Evolutionary conservation across 2,888 invertebrate species (phyloP), one percentile per base, ranked within the genome.

Genomic region (Heterodera filipjevi): DNA sequence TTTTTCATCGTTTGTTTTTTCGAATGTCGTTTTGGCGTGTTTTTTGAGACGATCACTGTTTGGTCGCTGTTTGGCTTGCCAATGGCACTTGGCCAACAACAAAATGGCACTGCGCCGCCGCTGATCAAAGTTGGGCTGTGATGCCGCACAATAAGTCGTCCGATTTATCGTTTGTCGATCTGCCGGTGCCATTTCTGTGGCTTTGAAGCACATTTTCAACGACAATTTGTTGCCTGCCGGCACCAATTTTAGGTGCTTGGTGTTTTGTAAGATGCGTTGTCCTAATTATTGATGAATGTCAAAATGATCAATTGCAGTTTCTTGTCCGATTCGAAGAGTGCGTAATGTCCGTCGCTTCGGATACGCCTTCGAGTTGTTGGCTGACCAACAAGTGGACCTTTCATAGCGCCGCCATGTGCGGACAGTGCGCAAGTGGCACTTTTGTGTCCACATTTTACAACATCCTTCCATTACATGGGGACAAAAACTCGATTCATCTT

Each of bases 61-160:
- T 59, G 19, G 5, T 59, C 27, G 59, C 27, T 59, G 5, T 59
- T 59, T n/a, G 27, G 8, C 27, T 59, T 59, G 0, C 59, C 10
- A 59, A 59, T n/a, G 10, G 27, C 27, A 59, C 2, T 59, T n/a
- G 59, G 59, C 59, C 59, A 59, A 59, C 59, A 59, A 12, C 59
- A 59, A 59, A 59, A 59, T 30, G 71, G 32, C 8, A 39, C 59
- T 10, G 59, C 49, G 49, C 33, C n/a, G n/a, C n/a, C 44, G 46
- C 33, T 32, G 22, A 73, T 97, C 86, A 93, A 94, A 89, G 92
- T 93, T 75, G 90, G 90, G 86, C 71, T 82, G 78, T 79, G 39
- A 81, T 83, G 44, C 80, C 83, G 2, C 81, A 81, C 66, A 76
- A 71, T 53, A 39, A 71, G n/a, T 39, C 44, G 16, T 33, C 39